These are phyloP conservation scores for Drosophila orosa DNA, from an alignment of 1,140 invertebrate species.

Conservation along the genomic window DNA sequence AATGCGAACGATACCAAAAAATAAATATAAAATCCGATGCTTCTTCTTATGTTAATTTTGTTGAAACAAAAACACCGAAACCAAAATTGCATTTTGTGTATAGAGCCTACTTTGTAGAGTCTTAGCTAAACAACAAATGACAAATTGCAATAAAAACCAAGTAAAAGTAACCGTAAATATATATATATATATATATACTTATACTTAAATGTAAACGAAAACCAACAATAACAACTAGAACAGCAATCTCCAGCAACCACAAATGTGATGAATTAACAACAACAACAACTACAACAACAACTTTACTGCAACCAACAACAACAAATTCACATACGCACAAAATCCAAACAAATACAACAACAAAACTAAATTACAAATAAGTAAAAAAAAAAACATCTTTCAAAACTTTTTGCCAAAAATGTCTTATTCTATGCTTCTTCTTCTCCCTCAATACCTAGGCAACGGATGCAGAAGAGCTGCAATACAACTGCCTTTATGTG, in stretches of 20 bases:
- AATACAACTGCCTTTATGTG: conserved; percentile 84
- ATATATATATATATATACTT: conserved; percentile 10
- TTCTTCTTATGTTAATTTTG: conserved; percentile 64
- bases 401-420: conserved; percentile 52
- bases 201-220: conserved; percentile 28
- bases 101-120: conserved; percentile 57
- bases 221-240: conserved; percentile 12
- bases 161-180: conserved; percentile 29
- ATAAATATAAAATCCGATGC: conserved; percentile 9
- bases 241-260: conserved; percentile 24
- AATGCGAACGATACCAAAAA: conserved; percentile 20
- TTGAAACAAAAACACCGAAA: conserved; percentile 39
- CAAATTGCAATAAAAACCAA: conserved; percentile 33
- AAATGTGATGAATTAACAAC: conserved; percentile 27
- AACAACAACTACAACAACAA: conserved; percentile 7
- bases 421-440: conserved; percentile 77
- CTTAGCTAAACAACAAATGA: conserved; percentile 48
- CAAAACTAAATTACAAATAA: conserved; percentile 24
- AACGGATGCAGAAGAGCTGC: conserved; percentile 82
- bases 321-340: conserved; percentile 44
- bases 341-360: conserved; percentile 35
- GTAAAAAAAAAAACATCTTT: conserved; percentile 35
- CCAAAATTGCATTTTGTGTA: conserved; percentile 75
- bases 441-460: conserved; percentile 69
- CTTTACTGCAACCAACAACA: conserved; percentile 26